These are phyloP conservation scores for Cervus canadensis DNA, from an alignment of 2,113 vertebrate genomes.

Conservation along the genomic window DNA sequence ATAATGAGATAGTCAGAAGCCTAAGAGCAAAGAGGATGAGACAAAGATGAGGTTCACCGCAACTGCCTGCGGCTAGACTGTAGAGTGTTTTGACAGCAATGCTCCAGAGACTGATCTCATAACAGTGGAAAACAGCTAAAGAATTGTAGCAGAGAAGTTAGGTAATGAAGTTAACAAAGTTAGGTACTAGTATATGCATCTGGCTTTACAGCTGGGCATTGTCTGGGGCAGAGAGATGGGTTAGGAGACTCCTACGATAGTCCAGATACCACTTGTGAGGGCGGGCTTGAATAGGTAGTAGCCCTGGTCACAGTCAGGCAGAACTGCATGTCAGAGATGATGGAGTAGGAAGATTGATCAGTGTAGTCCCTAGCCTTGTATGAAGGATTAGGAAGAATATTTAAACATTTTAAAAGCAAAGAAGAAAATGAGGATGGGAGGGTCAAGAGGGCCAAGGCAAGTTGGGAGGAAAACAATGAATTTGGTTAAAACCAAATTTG, in stretches of 20 bases:
- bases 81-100: not conserved
- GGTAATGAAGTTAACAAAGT: not conserved
- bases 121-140: not conserved
- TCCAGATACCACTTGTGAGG: not conserved
- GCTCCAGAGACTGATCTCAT: not conserved
- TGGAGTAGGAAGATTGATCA: not conserved
- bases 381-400: not conserved
- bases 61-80: not conserved
- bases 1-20: not conserved
- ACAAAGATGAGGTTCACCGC: not conserved
- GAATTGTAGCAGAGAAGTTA: not conserved
- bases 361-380: not conserved
- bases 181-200: not conserved
- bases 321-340: not conserved
- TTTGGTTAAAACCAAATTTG: not conserved
- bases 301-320: not conserved
- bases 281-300: not conserved
- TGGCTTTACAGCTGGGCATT: not conserved
- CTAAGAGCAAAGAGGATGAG: not conserved
- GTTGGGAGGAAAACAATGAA: not conserved
- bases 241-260: not conserved
- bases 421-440: not conserved
- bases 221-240: not conserved
- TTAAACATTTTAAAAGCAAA: not conserved
- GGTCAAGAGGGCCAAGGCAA: not conserved